Base-by-base conservation (phyloP, 2,888 invertebrate species). In the Anoplius nigerrimus region DNA sequence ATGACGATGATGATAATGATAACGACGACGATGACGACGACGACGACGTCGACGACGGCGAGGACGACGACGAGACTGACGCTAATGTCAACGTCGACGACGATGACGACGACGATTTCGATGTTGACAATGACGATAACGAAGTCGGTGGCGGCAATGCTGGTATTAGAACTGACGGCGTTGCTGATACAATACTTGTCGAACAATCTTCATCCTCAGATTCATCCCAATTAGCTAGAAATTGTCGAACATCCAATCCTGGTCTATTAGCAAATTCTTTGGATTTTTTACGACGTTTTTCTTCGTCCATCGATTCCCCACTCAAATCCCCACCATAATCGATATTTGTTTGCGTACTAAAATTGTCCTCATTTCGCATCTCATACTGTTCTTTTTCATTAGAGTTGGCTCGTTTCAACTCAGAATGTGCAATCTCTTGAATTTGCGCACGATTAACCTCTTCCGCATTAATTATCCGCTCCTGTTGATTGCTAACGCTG, bases 221-320 rank as follows among this genome's bases (percentile, higher is more conserved):
- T 53, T 88, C 88, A 62, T 88, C 88, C 89, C 89, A 89, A 51
- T 81, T 89, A 0, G 87, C 89, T 42, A 89, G 66, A 74, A 89
- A 89, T 54, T 89, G 88, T 15, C 89, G 81, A 5, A 89, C 88
- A 46, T 89, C 89, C 0, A 89, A 73, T 6, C 83, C 82, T 0
- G 89, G 89, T 52, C 89, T 89, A 48, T 87, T 82, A 15, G 74
- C 70, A 0, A 75, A 72, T 6, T 78, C 68, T 46, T 79, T 79
- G 0, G 80, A 67, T n/a, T 62, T 69, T 34, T 34, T 34, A 11
- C 34, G 34, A 34, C 34, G 34, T 42, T 72, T 71, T n/a, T 75
- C 74, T n/a, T 69, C 58, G 45, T 66, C 72, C 8, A 71, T 54
- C 13, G 64, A 59, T n/a, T 22, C 70, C 22, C 65, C 24, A 18